Conservation (phyloP, 2,113 vertebrate genomes). For the human (Homo sapiens) region GRCh38 chr6:37309501-37310000, state of each 20-base stretch:
- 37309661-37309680: neutral
- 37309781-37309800: neutral
- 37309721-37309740: neutral
- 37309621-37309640: neutral
- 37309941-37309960: no score
- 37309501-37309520: neutral
- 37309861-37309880: neutral
- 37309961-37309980: no score
- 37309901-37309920: neutral
- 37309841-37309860: neutral
- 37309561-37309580: neutral
- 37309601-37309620: fast-evolving
- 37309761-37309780: no score
- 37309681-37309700: neutral
- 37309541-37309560: neutral
- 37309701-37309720: neutral
- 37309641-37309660: neutral
- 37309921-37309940: neutral
- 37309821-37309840: neutral
- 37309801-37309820: neutral
- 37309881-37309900: neutral
- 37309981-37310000: no score
- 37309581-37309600: neutral
- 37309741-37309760: neutral
- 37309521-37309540: neutral